Conservation (phyloP, 2,113 vertebrate species). For the Ophthalmolycus amberensis region DNA sequence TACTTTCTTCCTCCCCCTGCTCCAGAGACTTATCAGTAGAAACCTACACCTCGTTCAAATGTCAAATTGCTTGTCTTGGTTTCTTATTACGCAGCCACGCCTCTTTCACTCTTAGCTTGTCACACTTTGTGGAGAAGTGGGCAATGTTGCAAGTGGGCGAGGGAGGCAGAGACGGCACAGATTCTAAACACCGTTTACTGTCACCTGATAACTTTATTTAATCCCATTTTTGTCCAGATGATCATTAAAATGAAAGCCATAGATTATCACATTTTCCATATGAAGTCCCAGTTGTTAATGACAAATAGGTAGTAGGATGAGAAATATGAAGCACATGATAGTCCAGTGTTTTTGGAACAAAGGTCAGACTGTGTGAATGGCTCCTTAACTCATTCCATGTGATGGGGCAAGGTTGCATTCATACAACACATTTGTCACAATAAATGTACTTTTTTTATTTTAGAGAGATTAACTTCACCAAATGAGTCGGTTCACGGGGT, state of each 20-base stretch:
- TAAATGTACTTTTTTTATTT: not conserved
- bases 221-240: not conserved
- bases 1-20: slow-evolving; percentile 4
- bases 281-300: not conserved
- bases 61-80: slow-evolving; percentile 30
- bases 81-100: slow-evolving; percentile 15
- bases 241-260: not conserved
- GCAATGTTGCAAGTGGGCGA: not conserved
- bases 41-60: slow-evolving; percentile 43
- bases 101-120: not conserved
- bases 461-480: not conserved
- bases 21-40: slow-evolving; percentile 43
- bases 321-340: not conserved
- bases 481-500: not conserved
- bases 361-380: not conserved
- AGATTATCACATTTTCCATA: not conserved
- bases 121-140: slow-evolving; percentile 19
- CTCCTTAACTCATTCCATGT: not conserved
- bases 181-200: not conserved
- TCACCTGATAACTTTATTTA: not conserved
- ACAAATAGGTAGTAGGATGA: not conserved
- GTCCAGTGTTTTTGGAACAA: not conserved
- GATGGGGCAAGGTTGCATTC: not conserved
- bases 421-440: not conserved
- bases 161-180: not conserved